Evolutionary conservation across 2,888 invertebrate species (phyloP).

Genomic region (Eristalis intricaria): DNA sequence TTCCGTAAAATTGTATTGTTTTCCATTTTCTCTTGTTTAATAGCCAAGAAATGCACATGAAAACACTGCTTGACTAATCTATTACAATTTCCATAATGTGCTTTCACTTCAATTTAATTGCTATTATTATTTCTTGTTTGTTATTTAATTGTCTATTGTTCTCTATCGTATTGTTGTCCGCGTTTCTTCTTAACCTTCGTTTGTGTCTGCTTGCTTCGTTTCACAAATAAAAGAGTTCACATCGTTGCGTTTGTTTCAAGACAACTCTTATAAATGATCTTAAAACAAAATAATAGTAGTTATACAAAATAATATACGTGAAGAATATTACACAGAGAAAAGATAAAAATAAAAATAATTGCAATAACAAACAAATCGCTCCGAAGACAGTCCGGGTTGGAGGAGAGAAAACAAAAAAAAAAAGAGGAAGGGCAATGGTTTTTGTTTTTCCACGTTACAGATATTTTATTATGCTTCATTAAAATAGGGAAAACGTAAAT

Average conservation of each 20-base stretch:
- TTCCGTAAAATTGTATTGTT: not conserved
- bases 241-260: slow-evolving; percentile 11
- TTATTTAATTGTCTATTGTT: slow-evolving; percentile 25
- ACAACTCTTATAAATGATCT: slow-evolving; percentile 33
- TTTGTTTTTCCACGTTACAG: slow-evolving; percentile 33
- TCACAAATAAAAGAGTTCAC: slow-evolving; percentile 8
- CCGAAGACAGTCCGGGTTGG: not conserved
- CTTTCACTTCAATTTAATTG: slow-evolving; percentile 32
- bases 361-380: slow-evolving; percentile 36
- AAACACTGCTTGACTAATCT: slow-evolving; percentile 61
- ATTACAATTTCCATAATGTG: slow-evolving; percentile 22
- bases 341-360: slow-evolving; percentile 38
- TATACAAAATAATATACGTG: slow-evolving; percentile 26
- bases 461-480: slow-evolving; percentile 23
- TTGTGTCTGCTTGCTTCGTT: slow-evolving; percentile 30
- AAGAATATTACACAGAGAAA: slow-evolving; percentile 27
- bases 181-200: slow-evolving; percentile 2
- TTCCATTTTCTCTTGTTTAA: not conserved
- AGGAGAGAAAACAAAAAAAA: slow-evolving; percentile 5
- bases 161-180: not conserved
- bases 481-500: slow-evolving; percentile 18
- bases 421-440: slow-evolving; percentile 23
- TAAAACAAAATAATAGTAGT: slow-evolving; percentile 41
- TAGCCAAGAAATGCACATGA: slow-evolving; percentile 31
- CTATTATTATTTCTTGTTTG: slow-evolving; percentile 25